phyloP scores from a whole-genome alignment of 2,797 vertebrate genomes.

The Otolemur crassicaudatus region DNA sequence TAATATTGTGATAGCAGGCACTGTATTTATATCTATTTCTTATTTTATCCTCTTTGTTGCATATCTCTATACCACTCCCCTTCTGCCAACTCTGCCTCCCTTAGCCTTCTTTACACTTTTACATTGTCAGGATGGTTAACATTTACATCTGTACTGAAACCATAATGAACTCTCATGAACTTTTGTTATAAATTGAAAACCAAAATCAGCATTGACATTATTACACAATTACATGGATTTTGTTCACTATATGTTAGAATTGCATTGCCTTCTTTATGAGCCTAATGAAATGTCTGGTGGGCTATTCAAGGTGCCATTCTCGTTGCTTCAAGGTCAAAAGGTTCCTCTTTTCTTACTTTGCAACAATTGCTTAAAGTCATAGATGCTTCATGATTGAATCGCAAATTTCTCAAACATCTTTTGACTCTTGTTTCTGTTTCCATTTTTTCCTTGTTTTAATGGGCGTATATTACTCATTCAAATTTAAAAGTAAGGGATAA shows the following conservation, averaged over 20 bases:
- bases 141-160: conserved; percentile 29
- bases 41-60: not conserved
- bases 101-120: not conserved
- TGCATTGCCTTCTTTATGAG: not conserved
- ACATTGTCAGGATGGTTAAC: conserved; percentile 13
- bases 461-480: not conserved
- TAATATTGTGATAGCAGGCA: conserved; percentile 4
- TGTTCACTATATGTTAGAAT: conserved; percentile 10
- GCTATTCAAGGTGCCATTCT: not conserved
- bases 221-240: not conserved
- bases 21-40: not conserved
- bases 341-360: conserved; percentile 37
- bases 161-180: not conserved
- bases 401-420: conserved; percentile 48
- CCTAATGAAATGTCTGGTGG: conserved; percentile 12
- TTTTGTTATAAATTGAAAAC: conserved; percentile 46
- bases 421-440: conserved; percentile 34
- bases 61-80: not conserved
- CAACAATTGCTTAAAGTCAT: conserved; percentile 38
- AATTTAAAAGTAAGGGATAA: conserved; percentile 43
- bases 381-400: conserved; percentile 25
- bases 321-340: conserved; percentile 49
- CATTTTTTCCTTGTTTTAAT: not conserved
- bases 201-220: not conserved
- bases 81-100: not conserved